These are phyloP conservation scores for Xerus inauris DNA, from an alignment of 2,113 vertebrate species.

Conservation along the genomic window DNA sequence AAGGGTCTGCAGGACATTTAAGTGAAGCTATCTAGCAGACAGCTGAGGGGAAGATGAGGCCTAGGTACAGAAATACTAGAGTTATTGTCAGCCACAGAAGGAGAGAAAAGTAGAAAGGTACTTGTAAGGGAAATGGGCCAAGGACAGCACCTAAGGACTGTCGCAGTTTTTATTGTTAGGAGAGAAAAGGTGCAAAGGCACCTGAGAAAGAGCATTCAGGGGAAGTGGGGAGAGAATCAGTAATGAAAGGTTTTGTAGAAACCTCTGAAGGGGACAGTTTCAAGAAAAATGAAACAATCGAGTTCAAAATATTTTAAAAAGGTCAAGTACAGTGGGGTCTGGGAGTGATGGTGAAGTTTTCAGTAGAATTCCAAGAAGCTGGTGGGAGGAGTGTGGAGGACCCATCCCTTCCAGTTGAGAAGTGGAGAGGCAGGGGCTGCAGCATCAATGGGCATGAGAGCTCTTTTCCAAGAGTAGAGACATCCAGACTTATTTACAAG, in stretches of 20 bases:
- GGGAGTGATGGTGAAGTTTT: background rate
- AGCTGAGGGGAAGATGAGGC: background rate
- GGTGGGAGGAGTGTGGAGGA: background rate
- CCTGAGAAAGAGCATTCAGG: background rate
- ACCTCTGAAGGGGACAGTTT: background rate
- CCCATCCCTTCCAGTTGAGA: background rate
- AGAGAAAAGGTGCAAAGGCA: background rate
- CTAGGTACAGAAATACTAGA: background rate
- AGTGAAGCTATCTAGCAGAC: background rate
- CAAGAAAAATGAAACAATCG: background rate
- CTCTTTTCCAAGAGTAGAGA: background rate
- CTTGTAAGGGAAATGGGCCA: background rate
- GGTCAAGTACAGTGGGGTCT: background rate
- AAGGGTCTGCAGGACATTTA: background rate
- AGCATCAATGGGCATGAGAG: background rate
- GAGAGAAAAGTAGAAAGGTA: background rate
- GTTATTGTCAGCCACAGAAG: background rate
- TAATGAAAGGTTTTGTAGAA: background rate
- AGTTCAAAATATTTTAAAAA: background rate
- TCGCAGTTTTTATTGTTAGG: background rate
- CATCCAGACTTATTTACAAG: background rate
- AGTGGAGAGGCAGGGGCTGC: background rate
- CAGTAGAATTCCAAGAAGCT: background rate
- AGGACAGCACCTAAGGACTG: background rate
- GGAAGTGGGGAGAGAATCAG: background rate